Conservation (phyloP, 2,113 vertebrate genomes). For the Vulpes ferrilata region DNA sequence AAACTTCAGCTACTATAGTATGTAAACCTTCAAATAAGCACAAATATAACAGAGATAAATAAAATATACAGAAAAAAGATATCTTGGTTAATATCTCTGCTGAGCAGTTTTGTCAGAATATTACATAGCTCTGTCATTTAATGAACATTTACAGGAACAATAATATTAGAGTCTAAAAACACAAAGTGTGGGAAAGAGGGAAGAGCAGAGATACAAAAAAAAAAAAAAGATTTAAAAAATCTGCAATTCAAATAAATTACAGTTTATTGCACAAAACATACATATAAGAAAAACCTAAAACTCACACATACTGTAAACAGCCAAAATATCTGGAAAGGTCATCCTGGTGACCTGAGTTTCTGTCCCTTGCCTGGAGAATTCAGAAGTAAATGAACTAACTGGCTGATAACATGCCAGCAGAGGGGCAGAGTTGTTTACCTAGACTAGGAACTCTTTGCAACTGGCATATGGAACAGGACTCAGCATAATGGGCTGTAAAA, state of each 20-base stretch:
- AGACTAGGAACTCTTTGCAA: not conserved
- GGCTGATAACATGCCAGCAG: not conserved
- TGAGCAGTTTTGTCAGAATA: conserved; percentile 20
- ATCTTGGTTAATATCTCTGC: conserved; percentile 2
- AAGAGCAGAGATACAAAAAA: not conserved
- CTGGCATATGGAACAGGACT: not conserved
- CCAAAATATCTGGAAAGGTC: not conserved
- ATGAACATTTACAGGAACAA: conserved; percentile 48
- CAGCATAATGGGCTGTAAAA: not conserved
- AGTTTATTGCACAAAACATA: not conserved
- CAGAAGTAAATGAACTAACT: not conserved
- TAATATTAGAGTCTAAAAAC: conserved; percentile 43
- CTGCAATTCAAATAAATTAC: not conserved
- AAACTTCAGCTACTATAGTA: not conserved
- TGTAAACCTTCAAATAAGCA: not conserved
- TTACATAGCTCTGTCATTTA: not conserved
- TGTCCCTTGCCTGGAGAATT: not conserved
- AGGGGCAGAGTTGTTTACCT: not conserved
- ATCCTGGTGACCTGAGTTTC: not conserved
- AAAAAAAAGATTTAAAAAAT: not conserved
- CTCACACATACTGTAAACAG: not conserved
- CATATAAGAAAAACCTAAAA: not conserved
- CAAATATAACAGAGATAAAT: conserved; percentile 12
- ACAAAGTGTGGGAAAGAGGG: not conserved
- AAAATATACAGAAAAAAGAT: not conserved